These are phyloP conservation scores for Drosophila quinaria DNA, from an alignment of 2,888 invertebrate species.

Conservation along the genomic window DNA sequence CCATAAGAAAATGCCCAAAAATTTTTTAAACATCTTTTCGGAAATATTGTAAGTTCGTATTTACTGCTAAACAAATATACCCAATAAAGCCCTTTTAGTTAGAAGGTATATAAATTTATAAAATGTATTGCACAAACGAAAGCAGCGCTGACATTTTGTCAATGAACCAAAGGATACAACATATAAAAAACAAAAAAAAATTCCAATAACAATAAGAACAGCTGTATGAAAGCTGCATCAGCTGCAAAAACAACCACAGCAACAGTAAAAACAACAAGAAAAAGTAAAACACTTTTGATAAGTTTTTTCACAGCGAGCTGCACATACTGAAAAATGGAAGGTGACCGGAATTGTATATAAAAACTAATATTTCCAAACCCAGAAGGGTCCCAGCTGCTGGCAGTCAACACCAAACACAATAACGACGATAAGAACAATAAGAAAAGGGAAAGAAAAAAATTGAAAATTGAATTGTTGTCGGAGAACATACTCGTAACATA, in stretches of 20 bases:
- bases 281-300: constrained; percentile 44
- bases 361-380: constrained; percentile 61
- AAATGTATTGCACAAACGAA: constrained; percentile 30
- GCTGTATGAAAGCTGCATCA: constrained; percentile 3
- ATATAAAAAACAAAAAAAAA: constrained; percentile 23
- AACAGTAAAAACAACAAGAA: background rate
- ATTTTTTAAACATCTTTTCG: too few species aligned
- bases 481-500: background rate
- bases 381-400: constrained; percentile 62
- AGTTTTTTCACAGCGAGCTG: constrained; percentile 40
- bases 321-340: constrained; percentile 37
- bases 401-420: constrained; percentile 23
- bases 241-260: background rate
- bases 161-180: constrained; percentile 19
- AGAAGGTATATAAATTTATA: constrained; percentile 7
- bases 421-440: background rate
- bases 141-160: constrained; percentile 45
- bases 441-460: background rate
- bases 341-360: constrained; percentile 63
- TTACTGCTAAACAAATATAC: background rate
- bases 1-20: too few species aligned
- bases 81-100: background rate
- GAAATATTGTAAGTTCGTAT: too few species aligned
- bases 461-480: constrained; percentile 46
- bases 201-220: constrained; percentile 5